Evolutionary conservation across 2,888 invertebrate species (phyloP).

Genomic region (Leptinotarsa haldemani): DNA sequence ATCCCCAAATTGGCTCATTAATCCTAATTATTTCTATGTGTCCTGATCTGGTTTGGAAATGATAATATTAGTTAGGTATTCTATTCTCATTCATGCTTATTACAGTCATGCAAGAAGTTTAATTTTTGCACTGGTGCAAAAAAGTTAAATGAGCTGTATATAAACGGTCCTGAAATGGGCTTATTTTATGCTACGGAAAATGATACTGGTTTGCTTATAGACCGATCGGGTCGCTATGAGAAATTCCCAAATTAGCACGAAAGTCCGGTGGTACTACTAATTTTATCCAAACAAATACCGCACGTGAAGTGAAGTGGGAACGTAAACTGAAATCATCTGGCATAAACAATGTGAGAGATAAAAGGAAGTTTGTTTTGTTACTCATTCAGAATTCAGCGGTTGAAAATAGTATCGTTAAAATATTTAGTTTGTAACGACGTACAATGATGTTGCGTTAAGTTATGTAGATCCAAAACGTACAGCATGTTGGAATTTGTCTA

Average conservation of each 20-base stretch:
- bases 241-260: not conserved
- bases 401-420: constrained; percentile 17
- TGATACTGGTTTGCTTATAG: too few species aligned
- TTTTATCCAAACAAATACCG: constrained; percentile 4
- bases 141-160: too few species aligned
- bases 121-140: too few species aligned
- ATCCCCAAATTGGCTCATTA: not conserved
- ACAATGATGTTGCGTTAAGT: not conserved
- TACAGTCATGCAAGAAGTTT: too few species aligned
- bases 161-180: too few species aligned
- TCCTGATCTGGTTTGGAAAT: not conserved
- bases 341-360: constrained; percentile 19
- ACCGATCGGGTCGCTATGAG: too few species aligned
- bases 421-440: not conserved
- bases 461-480: not conserved
- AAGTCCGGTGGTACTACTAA: constrained; percentile 11
- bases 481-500: too few species aligned
- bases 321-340: constrained; percentile 10
- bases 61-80: too few species aligned
- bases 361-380: constrained; percentile 19
- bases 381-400: constrained; percentile 19
- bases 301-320: not conserved
- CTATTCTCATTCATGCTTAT: too few species aligned
- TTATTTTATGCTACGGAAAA: too few species aligned
- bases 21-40: not conserved